Percentiles rank a stretch among this genome's conserved stretches.
These are phyloP conservation scores for Theristicus caerulescens DNA, from an alignment of 2,113 vertebrate genomes.

Conservation along the genomic window DNA sequence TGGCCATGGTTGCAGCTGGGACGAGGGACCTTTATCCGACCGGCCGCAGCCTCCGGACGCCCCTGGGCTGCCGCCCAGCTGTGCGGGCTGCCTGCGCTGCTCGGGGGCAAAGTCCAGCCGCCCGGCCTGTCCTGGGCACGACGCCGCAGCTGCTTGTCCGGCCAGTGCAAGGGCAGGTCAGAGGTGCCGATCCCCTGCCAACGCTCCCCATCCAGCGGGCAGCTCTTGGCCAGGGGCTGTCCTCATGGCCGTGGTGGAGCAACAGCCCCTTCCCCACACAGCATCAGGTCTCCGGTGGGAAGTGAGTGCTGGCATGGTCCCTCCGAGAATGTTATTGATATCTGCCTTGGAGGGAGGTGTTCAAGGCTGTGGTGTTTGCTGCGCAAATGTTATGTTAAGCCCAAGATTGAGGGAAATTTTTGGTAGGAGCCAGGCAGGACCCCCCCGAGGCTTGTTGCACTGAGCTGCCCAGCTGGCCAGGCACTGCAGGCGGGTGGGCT, in stretches of 20 bases:
- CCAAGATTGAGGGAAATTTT: neutral
- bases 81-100: neutral
- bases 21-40: neutral
- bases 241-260: neutral
- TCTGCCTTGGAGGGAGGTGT: neutral
- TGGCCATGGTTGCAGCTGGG: fast-evolving
- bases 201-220: fast-evolving
- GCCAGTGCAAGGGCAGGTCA: neutral
- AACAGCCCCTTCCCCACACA: fast-evolving
- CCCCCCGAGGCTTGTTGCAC: neutral
- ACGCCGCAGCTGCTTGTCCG: fast-evolving
- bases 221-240: neutral
- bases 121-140: fast-evolving
- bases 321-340: neutral
- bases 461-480: neutral
- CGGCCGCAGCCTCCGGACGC: neutral
- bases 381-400: neutral
- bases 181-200: fast-evolving
- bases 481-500: neutral
- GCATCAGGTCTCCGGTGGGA: neutral
- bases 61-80: neutral
- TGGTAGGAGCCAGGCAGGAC: neutral
- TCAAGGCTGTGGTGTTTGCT: neutral
- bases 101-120: neutral
- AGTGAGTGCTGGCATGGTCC: fast-evolving